Percentiles rank a stretch among this genome's conserved stretches.
These are phyloP conservation scores for Belgica antarctica DNA, from an alignment of 2,888 invertebrate genomes.

Conservation along the genomic window DNA sequence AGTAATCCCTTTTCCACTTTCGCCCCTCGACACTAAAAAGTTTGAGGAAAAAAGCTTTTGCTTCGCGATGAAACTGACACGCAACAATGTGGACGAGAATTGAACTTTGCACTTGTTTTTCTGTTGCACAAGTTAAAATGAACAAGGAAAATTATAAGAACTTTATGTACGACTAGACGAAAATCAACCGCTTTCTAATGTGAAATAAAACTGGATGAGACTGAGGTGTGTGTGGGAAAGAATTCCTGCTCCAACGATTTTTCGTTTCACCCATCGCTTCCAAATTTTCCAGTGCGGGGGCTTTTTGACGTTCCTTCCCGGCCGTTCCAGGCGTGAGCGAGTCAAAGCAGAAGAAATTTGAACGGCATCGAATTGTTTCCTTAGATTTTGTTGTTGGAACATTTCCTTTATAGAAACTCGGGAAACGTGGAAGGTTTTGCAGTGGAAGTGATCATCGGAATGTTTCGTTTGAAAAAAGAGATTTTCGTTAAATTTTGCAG, in stretches of 20 bases:
- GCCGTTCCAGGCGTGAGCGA: background rate
- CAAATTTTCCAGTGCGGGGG: conserved; percentile 9
- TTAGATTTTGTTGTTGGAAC: too few species aligned
- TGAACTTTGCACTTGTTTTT: background rate
- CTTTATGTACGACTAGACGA: conserved; percentile 44
- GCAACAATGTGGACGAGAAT: conserved; percentile 1
- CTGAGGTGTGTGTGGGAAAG: conserved; percentile 38
- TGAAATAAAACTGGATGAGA: conserved; percentile 44
- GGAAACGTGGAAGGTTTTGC: too few species aligned
- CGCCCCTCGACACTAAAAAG: background rate
- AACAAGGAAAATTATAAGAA: conserved; percentile 44
- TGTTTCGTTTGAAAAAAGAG: too few species aligned
- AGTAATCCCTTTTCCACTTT: conserved; percentile 1
- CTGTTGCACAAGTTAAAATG: conserved; percentile 38
- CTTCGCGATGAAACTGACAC: background rate
- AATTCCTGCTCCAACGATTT: conserved; percentile 43
- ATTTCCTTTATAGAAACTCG: too few species aligned
- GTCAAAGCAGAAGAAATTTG: too few species aligned
- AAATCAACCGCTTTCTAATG: conserved; percentile 44
- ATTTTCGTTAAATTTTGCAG: too few species aligned
- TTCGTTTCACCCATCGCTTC: conserved; percentile 1
- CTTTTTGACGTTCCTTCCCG: background rate
- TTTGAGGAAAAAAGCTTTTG: conserved; percentile 6
- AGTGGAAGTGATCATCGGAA: too few species aligned
- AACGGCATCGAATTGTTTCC: too few species aligned